phyloP scores from a whole-genome alignment of 2,113 vertebrate species.

The Eptatretus burgeri region DNA sequence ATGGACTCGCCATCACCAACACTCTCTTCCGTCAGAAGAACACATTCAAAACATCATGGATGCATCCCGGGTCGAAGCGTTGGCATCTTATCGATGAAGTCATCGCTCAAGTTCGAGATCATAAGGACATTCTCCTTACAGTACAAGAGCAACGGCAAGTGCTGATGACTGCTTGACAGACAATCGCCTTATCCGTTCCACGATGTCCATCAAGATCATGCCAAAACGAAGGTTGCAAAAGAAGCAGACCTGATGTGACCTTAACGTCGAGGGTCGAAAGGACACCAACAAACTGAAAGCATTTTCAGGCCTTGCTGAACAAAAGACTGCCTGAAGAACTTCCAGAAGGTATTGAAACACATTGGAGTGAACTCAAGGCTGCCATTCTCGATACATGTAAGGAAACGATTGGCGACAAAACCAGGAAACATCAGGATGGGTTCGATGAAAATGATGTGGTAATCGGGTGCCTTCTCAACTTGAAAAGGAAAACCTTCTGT shows the following conservation, averaged over 20 bases:
- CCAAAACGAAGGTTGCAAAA: constrained; percentile 5
- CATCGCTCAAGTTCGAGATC: neutral
- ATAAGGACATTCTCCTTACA: neutral
- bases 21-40: neutral
- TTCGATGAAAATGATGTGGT: constrained; percentile 1
- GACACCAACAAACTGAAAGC: neutral
- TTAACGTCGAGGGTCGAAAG: neutral
- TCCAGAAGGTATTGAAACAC: neutral
- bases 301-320: neutral
- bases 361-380: neutral
- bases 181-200: neutral
- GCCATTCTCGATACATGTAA: neutral
- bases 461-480: neutral
- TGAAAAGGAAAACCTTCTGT: neutral
- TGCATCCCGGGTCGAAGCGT: neutral
- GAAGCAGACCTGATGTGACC: neutral
- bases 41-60: constrained; percentile 3
- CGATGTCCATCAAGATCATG: neutral
- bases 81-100: neutral
- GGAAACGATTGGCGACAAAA: neutral
- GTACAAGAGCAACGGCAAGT: neutral
- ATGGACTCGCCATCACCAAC: neutral
- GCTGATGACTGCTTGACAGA: neutral
- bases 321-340: neutral
- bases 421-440: neutral